These are phyloP conservation scores for Paragorgia papillata DNA, from an alignment of 92 coral and sea anemone genomes.

Conservation along the genomic window DNA sequence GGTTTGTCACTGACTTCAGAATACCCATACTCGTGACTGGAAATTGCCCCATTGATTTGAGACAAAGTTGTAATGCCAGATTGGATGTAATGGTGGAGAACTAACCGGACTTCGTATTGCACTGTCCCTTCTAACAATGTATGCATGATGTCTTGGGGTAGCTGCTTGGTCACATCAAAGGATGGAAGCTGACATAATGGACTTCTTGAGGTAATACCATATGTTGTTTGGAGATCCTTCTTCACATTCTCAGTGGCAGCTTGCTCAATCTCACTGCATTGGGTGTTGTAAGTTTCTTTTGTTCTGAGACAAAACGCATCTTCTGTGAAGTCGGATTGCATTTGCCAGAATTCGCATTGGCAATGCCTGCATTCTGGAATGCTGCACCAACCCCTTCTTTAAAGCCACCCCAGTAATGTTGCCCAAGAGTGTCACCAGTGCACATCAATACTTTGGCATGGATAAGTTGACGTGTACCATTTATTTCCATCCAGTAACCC, in stretches of 20 bases:
- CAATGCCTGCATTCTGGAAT: conserved; percentile 19
- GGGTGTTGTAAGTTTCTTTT: conserved; percentile 9
- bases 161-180: too few species aligned
- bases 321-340: conserved; percentile 29
- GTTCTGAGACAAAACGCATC: not conserved
- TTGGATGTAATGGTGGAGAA: conserved; percentile 28
- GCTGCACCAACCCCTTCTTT: conserved; percentile 31
- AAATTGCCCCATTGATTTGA: conserved; percentile 27
- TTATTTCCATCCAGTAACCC: too few species aligned
- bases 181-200: conserved; percentile 14
- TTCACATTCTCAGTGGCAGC: conserved; percentile 19
- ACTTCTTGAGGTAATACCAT: conserved; percentile 18
- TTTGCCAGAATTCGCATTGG: conserved; percentile 16
- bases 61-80: conserved; percentile 16
- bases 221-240: conserved; percentile 25
- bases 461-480: too few species aligned
- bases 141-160: too few species aligned
- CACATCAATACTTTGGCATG: too few species aligned
- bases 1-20: too few species aligned
- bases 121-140: conserved; percentile 31
- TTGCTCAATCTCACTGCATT: conserved; percentile 23
- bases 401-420: too few species aligned
- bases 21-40: too few species aligned
- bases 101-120: conserved; percentile 23
- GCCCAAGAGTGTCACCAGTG: too few species aligned